Conservation (phyloP, 1,140 invertebrate species). For the Druon quercuslanigerum region DNA sequence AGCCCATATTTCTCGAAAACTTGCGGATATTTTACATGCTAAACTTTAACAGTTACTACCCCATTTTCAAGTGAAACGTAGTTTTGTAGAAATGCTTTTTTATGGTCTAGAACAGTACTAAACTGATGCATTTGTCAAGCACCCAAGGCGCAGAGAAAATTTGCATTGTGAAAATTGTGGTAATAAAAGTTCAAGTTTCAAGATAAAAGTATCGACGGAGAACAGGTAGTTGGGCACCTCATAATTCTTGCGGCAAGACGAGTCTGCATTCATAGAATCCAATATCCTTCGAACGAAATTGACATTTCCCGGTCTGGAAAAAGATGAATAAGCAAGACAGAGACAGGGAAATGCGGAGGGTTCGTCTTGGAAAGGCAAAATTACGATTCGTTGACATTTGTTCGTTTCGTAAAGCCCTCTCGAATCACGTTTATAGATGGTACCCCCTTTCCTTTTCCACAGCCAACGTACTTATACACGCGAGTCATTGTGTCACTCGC, state of each 20-base stretch:
- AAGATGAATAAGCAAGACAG: constrained; percentile 19
- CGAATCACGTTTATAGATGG: constrained; percentile 14
- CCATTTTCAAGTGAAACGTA: not conserved
- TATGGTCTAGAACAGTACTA: not conserved
- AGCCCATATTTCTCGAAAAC: too few species aligned
- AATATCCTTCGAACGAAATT: constrained; percentile 28
- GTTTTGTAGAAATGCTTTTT: constrained; percentile 7
- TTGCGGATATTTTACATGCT: too few species aligned
- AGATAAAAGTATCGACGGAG: constrained; percentile 5
- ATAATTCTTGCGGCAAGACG: constrained; percentile 2
- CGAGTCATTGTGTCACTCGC: constrained; percentile 35
- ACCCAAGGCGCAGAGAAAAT: not conserved
- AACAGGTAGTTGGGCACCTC: constrained; percentile 2
- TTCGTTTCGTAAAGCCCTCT: constrained; percentile 4
- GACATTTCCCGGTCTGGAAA: constrained; percentile 12
- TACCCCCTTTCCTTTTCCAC: not conserved
- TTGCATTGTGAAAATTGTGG: constrained; percentile 16
- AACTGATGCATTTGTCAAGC: constrained; percentile 18
- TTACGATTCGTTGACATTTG: constrained; percentile 30
- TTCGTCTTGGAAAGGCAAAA: not conserved
- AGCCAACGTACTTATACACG: constrained; percentile 1
- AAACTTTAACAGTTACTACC: too few species aligned
- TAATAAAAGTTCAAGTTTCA: constrained; percentile 21
- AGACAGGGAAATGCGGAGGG: not conserved
- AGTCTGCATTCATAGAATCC: constrained; percentile 27